These are phyloP conservation scores for Hippasteria phrygiana DNA, from an alignment of 53 echinoderm and acorn worm species.

Conservation along the genomic window DNA sequence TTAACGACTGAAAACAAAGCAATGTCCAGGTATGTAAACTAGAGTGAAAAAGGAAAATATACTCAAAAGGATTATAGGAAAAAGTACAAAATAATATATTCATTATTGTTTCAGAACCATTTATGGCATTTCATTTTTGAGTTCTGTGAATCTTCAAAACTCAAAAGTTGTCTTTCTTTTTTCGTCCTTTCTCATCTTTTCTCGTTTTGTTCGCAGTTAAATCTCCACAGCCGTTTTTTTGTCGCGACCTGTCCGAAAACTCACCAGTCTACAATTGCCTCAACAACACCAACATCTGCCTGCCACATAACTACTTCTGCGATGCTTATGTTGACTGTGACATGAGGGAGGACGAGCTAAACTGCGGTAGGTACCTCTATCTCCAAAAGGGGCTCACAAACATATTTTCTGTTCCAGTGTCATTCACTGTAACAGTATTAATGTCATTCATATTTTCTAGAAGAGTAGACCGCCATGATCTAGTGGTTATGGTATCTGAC, in stretches of 20 bases:
- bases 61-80: too few species aligned
- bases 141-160: too few species aligned
- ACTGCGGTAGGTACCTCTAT: not conserved
- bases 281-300: not conserved
- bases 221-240: not conserved
- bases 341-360: constrained; percentile 4
- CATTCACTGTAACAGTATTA: too few species aligned
- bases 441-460: too few species aligned
- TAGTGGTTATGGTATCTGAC: too few species aligned
- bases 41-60: too few species aligned
- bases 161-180: not conserved
- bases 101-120: too few species aligned
- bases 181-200: not conserved
- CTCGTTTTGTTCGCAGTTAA: not conserved
- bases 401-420: not conserved
- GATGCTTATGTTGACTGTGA: constrained; percentile 1
- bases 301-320: constrained; percentile 8
- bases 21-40: too few species aligned
- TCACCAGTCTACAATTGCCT: not conserved
- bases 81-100: too few species aligned
- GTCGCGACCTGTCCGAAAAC: not conserved
- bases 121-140: too few species aligned
- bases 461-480: too few species aligned
- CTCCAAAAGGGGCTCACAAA: not conserved
- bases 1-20: too few species aligned